Evolutionary conservation across 64 coral and sea anemone species (phyloP), one percentile per base, ranked within the genome.

Genomic region (Porites lutea): DNA sequence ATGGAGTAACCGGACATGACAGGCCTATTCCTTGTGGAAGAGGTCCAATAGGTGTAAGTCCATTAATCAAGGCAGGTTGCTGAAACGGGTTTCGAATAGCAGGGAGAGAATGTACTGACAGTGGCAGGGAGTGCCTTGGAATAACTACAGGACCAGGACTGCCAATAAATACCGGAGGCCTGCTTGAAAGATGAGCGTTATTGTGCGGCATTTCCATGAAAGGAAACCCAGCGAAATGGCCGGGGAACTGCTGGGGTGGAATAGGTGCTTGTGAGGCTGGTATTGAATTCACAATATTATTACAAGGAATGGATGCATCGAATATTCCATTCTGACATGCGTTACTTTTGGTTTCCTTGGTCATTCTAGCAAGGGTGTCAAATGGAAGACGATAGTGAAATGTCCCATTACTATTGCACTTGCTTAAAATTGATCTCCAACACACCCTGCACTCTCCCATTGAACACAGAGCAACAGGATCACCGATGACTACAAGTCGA

Each of bases 341-440:
- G 21, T 23, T 48, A 89, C 78, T 64, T 52, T 82, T 61, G n/a
- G 77, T 48, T n/a, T 87, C 94, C 66, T 78, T 90, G 13, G 90
- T 92, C 52, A 91, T 92, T 43, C 71, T 88, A 3, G 92, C 79
- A 74, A 98, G 84, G 59, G 79, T 93, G 10, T 73, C 88, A 59
- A 98, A 93, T 53, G 94, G 82, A 9, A 98, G 53, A 22, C 97
- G 94, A 77, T 98, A 96, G 72, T 98, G 83, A 77, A 95, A 98
- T 7, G 97, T 98, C 13, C 91, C 94, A 78, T 96, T 91, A 18
- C 93, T 89, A 62, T 93, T 93, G 60, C 97, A 98, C 92, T 93
- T 96, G 66, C 74, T 71, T 5, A 98, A 82, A 51, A 98, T 98
- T 61, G 83, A 93, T 72, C 89, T 98, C 94, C 94, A 98, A 82